These are phyloP conservation scores for Heterotis niloticus DNA, from an alignment of 2,113 vertebrate species.

Conservation along the genomic window DNA sequence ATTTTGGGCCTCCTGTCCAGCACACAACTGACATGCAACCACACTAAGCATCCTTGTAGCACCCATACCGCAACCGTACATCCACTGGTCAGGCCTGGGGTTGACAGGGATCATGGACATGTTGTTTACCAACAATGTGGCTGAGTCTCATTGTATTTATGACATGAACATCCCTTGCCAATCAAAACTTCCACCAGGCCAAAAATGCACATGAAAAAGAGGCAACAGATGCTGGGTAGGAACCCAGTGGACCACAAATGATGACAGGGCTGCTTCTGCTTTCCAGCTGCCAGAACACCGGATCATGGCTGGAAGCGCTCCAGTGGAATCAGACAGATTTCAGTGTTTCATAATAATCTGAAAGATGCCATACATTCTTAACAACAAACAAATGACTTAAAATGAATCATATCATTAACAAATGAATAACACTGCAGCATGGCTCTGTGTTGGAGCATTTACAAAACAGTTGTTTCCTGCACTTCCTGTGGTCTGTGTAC, in stretches of 20 bases:
- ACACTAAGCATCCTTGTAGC: neutral
- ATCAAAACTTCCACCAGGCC: neutral
- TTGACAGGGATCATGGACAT: neutral
- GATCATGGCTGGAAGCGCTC: no score
- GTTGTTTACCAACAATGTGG: neutral
- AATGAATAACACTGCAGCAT: no score
- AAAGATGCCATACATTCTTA: no score
- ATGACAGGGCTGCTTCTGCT: neutral
- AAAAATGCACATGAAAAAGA: slow-evolving; percentile 2
- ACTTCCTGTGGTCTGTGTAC: no score
- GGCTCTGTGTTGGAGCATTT: no score
- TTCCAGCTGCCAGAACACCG: neutral
- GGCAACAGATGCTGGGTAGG: neutral
- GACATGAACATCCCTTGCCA: neutral
- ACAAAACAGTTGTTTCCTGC: no score
- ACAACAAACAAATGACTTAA: no score
- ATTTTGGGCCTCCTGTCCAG: neutral
- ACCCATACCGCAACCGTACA: neutral
- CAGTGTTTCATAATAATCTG: no score
- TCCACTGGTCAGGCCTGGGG: neutral
- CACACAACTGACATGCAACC: neutral
- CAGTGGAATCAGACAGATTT: no score
- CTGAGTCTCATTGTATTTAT: no score
- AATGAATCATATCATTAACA: no score
- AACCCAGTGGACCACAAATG: neutral